These are phyloP conservation scores for Vireo altiloquus DNA, from an alignment of 2,113 vertebrate genomes.

Conservation along the genomic window DNA sequence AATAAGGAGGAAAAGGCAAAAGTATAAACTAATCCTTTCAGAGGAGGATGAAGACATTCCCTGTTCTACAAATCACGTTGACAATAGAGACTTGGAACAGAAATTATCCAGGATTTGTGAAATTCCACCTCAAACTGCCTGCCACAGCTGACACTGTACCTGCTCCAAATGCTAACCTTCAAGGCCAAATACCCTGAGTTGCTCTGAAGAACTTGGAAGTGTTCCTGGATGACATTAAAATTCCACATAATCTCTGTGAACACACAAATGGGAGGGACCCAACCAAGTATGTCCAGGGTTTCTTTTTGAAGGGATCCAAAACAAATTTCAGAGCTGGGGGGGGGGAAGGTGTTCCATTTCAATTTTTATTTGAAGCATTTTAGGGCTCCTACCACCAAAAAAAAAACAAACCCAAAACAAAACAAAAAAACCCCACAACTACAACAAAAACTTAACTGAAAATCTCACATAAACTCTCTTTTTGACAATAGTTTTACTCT, in stretches of 20 bases:
- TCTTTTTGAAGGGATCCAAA: neutral
- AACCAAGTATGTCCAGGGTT: neutral
- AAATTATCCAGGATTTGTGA: neutral
- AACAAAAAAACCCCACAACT: too few species aligned
- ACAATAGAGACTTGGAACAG: accelerated
- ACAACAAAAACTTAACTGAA: neutral
- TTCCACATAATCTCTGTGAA: neutral
- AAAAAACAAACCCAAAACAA: neutral
- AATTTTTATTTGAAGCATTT: neutral
- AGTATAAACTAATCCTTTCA: neutral
- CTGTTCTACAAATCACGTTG: neutral
- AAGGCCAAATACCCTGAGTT: neutral
- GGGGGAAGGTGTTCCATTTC: neutral
- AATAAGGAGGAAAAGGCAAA: neutral
- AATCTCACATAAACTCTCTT: neutral
- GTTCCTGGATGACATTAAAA: neutral
- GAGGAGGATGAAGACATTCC: neutral
- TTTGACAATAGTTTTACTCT: neutral
- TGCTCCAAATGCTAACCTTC: neutral
- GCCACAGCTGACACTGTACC: neutral
- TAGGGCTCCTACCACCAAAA: neutral
- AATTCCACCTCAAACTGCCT: neutral
- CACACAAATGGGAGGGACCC: neutral
- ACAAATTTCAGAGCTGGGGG: neutral
- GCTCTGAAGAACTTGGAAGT: neutral